phyloP scores from a whole-genome alignment of 2,888 invertebrate species.

The Agriopis aurantiaria region DNA sequence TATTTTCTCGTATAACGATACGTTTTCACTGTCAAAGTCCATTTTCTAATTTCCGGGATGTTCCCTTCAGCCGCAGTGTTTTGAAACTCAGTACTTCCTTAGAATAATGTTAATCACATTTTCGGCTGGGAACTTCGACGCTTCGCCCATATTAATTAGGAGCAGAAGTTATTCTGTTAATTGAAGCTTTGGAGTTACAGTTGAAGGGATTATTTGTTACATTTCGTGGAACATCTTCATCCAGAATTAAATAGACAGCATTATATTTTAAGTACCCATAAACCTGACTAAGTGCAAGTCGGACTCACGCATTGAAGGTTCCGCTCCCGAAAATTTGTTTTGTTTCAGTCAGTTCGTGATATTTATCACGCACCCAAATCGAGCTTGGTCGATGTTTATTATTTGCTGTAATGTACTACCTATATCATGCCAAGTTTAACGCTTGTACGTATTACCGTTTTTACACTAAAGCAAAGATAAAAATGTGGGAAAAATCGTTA shows the following conservation, averaged over 20 bases:
- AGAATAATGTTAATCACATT: slow-evolving; percentile 27
- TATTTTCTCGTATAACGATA: not conserved
- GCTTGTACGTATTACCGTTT: too few relatives aligned
- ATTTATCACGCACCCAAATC: too few relatives aligned
- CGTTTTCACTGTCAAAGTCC: not conserved
- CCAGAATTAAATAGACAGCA: not conserved
- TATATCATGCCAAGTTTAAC: too few relatives aligned
- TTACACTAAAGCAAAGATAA: too few relatives aligned
- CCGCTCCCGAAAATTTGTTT: too few relatives aligned
- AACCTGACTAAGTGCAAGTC: too few relatives aligned
- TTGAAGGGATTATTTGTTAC: not conserved
- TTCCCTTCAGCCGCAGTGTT: slow-evolving; percentile 20
- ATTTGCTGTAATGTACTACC: too few relatives aligned
- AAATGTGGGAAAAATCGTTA: too few relatives aligned
- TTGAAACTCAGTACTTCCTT: slow-evolving; percentile 15
- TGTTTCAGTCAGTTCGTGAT: too few relatives aligned
- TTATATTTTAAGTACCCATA: too few relatives aligned
- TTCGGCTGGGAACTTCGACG: slow-evolving; percentile 9
- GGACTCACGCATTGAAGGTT: too few relatives aligned
- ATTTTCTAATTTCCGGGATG: slow-evolving; percentile 11
- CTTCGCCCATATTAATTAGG: slow-evolving; percentile 26
- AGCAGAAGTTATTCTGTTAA: slow-evolving; percentile 16
- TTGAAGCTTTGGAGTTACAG: not conserved
- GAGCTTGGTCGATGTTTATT: too few relatives aligned
- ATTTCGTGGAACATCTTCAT: not conserved